Evolutionary conservation across 2,888 invertebrate genomes (phyloP).

Genomic region (Taphrorychus bicolor): DNA sequence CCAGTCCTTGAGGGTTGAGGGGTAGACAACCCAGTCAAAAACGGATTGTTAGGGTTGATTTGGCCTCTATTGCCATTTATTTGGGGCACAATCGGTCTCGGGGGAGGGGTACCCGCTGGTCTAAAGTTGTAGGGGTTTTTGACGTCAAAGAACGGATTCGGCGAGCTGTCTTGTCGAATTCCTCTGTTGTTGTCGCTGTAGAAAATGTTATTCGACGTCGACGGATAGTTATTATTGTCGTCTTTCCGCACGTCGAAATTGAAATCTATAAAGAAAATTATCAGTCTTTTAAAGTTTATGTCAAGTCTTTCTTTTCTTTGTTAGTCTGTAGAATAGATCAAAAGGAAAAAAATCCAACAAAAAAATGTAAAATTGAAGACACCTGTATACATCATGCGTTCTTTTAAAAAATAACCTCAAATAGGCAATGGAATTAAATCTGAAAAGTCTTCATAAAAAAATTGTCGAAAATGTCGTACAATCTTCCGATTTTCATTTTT

Average conservation of each 20-base stretch:
- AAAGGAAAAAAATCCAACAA: too few relatives aligned
- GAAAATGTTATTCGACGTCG: neutral
- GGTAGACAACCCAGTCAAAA: constrained; percentile 33
- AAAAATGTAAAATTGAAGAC: too few relatives aligned
- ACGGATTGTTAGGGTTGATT: constrained; percentile 34
- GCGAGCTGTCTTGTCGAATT: neutral
- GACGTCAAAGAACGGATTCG: constrained; percentile 14
- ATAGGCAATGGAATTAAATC: too few relatives aligned
- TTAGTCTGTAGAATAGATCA: too few relatives aligned
- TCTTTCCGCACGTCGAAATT: neutral
- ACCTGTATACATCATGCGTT: too few relatives aligned
- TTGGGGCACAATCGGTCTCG: neutral
- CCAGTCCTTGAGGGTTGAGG: constrained; percentile 14
- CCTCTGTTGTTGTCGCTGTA: neutral
- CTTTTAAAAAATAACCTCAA: too few relatives aligned
- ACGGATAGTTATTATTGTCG: neutral
- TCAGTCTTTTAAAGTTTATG: too few relatives aligned
- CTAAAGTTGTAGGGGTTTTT: constrained; percentile 41
- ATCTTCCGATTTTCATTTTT: too few relatives aligned
- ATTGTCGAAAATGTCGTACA: too few relatives aligned
- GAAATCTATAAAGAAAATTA: too few relatives aligned
- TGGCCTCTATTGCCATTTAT: neutral
- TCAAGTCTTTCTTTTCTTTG: too few relatives aligned
- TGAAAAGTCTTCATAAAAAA: too few relatives aligned
- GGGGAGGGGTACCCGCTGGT: constrained; percentile 21